Base-by-base conservation (phyloP, 2,113 vertebrate genomes). In the Amphilophus citrinellus region DNA sequence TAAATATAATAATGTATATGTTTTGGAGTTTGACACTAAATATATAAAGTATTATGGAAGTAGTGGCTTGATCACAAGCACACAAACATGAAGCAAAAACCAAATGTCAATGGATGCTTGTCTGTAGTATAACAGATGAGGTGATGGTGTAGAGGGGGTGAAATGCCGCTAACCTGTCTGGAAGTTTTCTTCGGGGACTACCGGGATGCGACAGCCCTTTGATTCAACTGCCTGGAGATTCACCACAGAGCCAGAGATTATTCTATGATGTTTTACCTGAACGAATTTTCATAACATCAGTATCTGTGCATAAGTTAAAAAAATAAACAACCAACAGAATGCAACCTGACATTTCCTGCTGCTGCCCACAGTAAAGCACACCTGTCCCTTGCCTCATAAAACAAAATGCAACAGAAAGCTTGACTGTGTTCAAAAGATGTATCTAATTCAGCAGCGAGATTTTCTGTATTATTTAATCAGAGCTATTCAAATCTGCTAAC, bases 161-260 rank as follows among this genome's bases (percentile, higher is more conserved):
- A 76, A 63, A 60, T 56, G 61, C 56, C 27, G 32, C 95, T 94
- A 84, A 98, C 97, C 96, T 96, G 92, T 95, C 5, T 20, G 79
- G 42, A 37, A 76, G 65, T 95, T 94, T 1, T 63, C 90, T 58
- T 94, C 90, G 47, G 83, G 32, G 61, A 91, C 88, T 15, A 87
- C 80, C 65, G 91, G 90, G 11, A 90, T 11, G 30, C 2, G 79
- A 39, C 6, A 82, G 53, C 86, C 91, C 27, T 78, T 86, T 5
- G 96, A 93, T 82, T 95, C 85, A 47, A 76, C 27, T 0, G 89
- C 42, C 2, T 95, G 93, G 59, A 0, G 89, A 80, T 62, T 61
- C 35, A 71, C 44, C 1, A 82, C 90, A 11, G 91, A 79, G 4
- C 93, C 94, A 75, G 90, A 92, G 17, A 89, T 80, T 63, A 87